Evolutionary conservation across 2,888 invertebrate genomes (phyloP), one percentile per base, ranked within the genome.

Genomic region (Hemistola chrysoprasaria): DNA sequence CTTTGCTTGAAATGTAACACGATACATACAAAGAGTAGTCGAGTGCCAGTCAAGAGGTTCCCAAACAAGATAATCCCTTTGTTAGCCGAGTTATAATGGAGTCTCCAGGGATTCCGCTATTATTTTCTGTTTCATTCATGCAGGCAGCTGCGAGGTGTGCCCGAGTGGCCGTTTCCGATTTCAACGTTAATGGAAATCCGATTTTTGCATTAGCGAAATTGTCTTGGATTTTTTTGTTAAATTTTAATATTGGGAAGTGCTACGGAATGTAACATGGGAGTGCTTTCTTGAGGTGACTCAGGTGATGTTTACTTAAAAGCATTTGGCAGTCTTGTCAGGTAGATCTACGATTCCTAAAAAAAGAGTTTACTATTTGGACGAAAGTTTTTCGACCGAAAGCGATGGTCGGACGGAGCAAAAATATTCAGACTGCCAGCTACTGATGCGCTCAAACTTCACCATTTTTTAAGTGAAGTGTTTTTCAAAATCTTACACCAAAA

Each of bases 11-110:
- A 81, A 73, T 65, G 83, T 79, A 83, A 84, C 77, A 74, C 75
- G 82, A 83, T 81, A 78, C 70, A 78, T 70, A 74, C 70, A 71
- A 76, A 74, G 75, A 68, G 64, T 70, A 66, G 65, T 69, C 72
- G 78, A 83, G 80, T 74, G 74, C 72, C 77, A 78, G 83, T 84
- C 85, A 84, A 86, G 85, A 85, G 83, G 82, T 82, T 84, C 80
- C 78, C 82, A 84, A 86, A 86, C 85, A 85, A 82, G 84, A 86
- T 84, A 84, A 84, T 84, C 81, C 81, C 80, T 78, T 84, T 84
- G 83, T 83, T 81, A 78, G 77, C 67, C 67, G 70, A 66, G 75
- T 74, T 78, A 81, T 84, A 82, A 84, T 80, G 77, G 80, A 71
- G 67, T 76, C 79, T 79, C 72, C 63, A 45, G 74, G 67, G 76